These are phyloP conservation scores for Xerus inauris DNA, from an alignment of 2,113 vertebrate species.

Conservation along the genomic window DNA sequence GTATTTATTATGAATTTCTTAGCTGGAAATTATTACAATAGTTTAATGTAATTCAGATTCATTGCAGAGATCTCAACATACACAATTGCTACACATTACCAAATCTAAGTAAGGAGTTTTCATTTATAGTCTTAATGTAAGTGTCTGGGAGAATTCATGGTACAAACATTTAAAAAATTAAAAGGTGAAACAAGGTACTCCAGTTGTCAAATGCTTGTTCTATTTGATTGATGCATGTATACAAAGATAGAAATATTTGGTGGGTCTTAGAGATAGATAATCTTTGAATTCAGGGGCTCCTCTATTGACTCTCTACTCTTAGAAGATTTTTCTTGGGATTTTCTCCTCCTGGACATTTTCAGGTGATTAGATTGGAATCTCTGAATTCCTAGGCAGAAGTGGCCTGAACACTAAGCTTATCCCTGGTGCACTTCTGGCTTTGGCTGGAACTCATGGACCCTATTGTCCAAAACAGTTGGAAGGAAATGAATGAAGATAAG, in stretches of 20 bases:
- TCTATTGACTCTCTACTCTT: not conserved
- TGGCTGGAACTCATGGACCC: not conserved
- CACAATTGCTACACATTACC: not conserved
- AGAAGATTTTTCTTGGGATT: not conserved
- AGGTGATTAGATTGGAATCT: not conserved
- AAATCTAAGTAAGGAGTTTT: not conserved
- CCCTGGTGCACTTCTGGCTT: not conserved
- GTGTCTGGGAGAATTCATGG: not conserved
- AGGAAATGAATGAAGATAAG: not conserved
- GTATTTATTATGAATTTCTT: conserved; percentile 17
- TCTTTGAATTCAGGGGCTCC: not conserved
- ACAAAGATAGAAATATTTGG: conserved; percentile 7
- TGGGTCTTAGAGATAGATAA: not conserved
- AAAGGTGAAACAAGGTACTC: not conserved
- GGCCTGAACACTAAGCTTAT: not conserved
- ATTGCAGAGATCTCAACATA: not conserved
- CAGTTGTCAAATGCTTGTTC: not conserved
- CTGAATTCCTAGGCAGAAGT: not conserved
- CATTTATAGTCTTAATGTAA: not conserved
- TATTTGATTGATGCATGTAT: not conserved
- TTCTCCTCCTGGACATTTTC: not conserved
- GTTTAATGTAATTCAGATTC: not conserved
- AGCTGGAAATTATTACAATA: not conserved
- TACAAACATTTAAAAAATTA: not conserved
- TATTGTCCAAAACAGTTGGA: not conserved